A percentile compares a stretch with the other conserved stretches of the same genome.
These are phyloP conservation scores for Carposina sasakii DNA, from an alignment of 1,140 invertebrate genomes.

Conservation along the genomic window DNA sequence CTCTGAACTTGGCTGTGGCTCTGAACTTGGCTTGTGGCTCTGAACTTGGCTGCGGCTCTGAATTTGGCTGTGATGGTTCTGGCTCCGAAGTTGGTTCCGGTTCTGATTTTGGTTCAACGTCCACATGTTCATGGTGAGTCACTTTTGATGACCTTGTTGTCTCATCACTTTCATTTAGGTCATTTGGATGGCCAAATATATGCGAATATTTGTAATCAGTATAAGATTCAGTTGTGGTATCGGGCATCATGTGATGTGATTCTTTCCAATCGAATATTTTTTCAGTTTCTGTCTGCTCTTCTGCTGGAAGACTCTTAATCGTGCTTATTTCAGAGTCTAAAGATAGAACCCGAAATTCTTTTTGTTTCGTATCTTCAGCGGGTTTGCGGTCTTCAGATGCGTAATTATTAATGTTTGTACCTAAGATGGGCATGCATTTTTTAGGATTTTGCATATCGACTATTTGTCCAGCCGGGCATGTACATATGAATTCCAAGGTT, in stretches of 20 bases:
- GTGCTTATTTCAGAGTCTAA: slow-evolving; percentile 30
- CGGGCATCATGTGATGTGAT: slow-evolving; percentile 29
- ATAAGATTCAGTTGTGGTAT: slow-evolving; percentile 52
- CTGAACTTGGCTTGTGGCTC: slow-evolving; percentile 19
- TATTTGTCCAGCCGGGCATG: slow-evolving; percentile 76
- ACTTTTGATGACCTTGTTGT: too few species aligned
- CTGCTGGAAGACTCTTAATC: slow-evolving; percentile 28
- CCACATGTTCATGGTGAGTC: too few species aligned
- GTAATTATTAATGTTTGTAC: not conserved
- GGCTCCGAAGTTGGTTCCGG: slow-evolving; percentile 28
- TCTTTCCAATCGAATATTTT: slow-evolving; percentile 49
- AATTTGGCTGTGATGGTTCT: slow-evolving; percentile 34
- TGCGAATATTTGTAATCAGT: slow-evolving; percentile 46
- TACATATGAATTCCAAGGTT: slow-evolving; percentile 77
- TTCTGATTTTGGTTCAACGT: slow-evolving; percentile 25
- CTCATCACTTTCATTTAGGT: too few species aligned
- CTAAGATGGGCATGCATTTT: slow-evolving; percentile 41
- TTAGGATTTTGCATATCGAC: slow-evolving; percentile 54
- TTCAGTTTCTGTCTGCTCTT: slow-evolving; percentile 40
- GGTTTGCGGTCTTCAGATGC: slow-evolving; percentile 16
- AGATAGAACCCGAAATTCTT: slow-evolving; percentile 32
- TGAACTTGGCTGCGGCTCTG: slow-evolving; percentile 34
- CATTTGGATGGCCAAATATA: slow-evolving; percentile 40
- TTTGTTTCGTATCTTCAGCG: slow-evolving; percentile 15
- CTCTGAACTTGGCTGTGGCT: slow-evolving; percentile 32